phyloP scores from a whole-genome alignment of 2,113 vertebrate species.

The Cryptomyrus ogoouensis region DNA sequence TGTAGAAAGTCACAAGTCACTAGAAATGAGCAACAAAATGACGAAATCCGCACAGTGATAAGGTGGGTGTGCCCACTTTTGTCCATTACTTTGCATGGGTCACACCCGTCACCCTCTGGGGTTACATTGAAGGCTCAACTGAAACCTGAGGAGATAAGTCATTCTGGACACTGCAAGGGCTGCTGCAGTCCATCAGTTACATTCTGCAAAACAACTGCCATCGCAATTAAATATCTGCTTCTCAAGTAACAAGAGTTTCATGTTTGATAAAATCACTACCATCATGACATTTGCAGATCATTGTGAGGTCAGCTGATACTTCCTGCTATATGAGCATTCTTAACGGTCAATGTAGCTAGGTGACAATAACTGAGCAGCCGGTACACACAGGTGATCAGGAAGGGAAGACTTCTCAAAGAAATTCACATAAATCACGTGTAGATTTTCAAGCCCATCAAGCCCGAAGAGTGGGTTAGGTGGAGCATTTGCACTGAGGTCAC shows the following conservation, averaged over 20 bases:
- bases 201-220: not conserved
- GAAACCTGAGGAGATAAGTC: not conserved
- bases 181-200: not conserved
- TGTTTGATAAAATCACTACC: not conserved
- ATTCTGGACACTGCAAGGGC: not conserved
- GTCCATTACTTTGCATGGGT: not conserved
- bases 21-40: not conserved
- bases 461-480: not conserved
- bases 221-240: not conserved
- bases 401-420: not conserved
- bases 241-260: not conserved
- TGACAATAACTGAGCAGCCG: not conserved
- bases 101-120: not conserved
- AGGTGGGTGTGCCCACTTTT: not conserved
- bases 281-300: not conserved
- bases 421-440: not conserved
- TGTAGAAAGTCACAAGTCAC: not conserved
- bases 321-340: too few relatives aligned
- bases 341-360: not conserved
- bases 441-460: not conserved
- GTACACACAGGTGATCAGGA: not conserved
- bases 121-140: not conserved
- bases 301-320: not conserved
- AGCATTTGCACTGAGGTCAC: not conserved
- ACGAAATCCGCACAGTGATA: not conserved